Evolutionary conservation across 1,140 invertebrate genomes (phyloP), one percentile per base, ranked within the genome.

Genomic region (Drosophila obscura): DNA sequence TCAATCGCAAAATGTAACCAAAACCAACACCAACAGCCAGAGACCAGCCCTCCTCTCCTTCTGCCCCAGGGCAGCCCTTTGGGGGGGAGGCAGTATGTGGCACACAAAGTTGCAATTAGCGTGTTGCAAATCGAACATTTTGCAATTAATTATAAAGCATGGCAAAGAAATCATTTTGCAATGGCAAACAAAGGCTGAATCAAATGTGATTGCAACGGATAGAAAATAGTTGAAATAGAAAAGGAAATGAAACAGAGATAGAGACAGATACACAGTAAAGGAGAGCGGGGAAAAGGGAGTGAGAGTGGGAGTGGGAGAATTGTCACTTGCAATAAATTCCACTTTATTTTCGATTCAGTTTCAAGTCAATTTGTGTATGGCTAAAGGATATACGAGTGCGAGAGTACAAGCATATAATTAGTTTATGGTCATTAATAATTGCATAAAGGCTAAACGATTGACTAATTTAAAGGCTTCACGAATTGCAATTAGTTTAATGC

Each of bases 71-170:
- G 9, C 4, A 24, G 19, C 4, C 26, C 51, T 60, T 44, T 62
- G 35, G 44, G 57, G 59, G 78, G 22, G 22, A 1, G n/a, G 1
- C 69, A 51, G 55, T 63, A 81, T 66, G 64, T 11, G 3, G 35
- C 46, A 53, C 69, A 71, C 62, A 79, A 87, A 85, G 73, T 82
- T 87, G 74, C 81, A 85, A 82, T 78, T 82, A 71, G 58, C 78
- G 74, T 39, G 35, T 62, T 57, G 56, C 55, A 78, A 75, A 87
- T 78, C 69, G 81, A 81, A 79, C 73, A 68, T 71, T 66, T 72
- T 45, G 62, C 78, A 87, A 87, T 85, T 85, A 85, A 85, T 87
- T 85, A 78, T 77, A 87, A 77, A 87, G 55, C 63, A 66, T 61
- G 66, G 58, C 55, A 74, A 62, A 76, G 80, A 84, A 65, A 69